Evolutionary conservation across 2,888 invertebrate species (phyloP).

Genomic region (Pachycephus smyrnensis): DNA sequence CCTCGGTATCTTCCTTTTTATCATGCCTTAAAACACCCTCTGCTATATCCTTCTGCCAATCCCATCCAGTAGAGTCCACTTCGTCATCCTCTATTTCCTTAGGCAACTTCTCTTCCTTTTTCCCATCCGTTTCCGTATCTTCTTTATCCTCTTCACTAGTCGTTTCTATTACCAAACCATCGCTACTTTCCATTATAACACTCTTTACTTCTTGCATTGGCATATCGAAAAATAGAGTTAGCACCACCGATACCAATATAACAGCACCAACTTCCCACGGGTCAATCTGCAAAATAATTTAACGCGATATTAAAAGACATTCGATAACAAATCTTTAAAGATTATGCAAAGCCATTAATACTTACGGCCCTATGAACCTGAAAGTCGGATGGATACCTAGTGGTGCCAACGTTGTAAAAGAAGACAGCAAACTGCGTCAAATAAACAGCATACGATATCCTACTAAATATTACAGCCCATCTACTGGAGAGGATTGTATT

Average conservation of each 20-base stretch:
- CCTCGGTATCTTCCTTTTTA: constrained; percentile 19
- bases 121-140: constrained; percentile 15
- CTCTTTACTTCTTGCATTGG: constrained; percentile 74
- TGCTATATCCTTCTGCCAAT: constrained; percentile 34
- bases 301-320: constrained; percentile 19
- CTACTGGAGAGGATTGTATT: constrained; percentile 70
- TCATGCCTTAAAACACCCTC: constrained; percentile 25
- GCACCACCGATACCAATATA: constrained; percentile 68
- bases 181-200: constrained; percentile 62
- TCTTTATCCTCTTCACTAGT: constrained; percentile 5
- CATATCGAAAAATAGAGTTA: constrained; percentile 75
- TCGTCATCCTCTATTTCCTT: constrained; percentile 23
- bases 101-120: constrained; percentile 4
- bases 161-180: constrained; percentile 24
- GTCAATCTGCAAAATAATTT: constrained; percentile 69
- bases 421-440: constrained; percentile 76
- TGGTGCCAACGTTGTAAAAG: constrained; percentile 75
- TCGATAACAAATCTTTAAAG: background rate
- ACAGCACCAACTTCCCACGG: constrained; percentile 71
- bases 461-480: constrained; percentile 73
- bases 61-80: constrained; percentile 22
- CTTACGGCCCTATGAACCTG: constrained; percentile 72
- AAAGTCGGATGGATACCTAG: constrained; percentile 73
- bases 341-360: constrained; percentile 8
- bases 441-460: constrained; percentile 77